Percentiles rank a stretch among this genome's conserved stretches.
These are phyloP conservation scores for Eubasilissa splendida DNA, from an alignment of 2,888 invertebrate species.

Conservation along the genomic window DNA sequence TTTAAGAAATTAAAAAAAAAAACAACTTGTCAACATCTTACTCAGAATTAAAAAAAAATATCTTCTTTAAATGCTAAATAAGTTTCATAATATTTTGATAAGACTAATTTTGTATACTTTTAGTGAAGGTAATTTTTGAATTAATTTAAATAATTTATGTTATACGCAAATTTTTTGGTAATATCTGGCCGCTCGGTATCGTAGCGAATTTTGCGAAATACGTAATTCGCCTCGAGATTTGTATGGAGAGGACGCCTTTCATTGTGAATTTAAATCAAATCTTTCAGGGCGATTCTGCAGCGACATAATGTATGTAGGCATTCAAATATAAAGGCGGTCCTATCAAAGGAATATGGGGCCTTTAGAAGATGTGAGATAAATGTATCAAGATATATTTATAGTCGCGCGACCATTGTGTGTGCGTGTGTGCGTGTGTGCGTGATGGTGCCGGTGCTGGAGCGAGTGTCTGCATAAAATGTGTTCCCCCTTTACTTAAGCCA, in stretches of 20 bases:
- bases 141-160: no score
- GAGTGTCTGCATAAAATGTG: no score
- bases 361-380: conserved; percentile 13
- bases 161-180: no score
- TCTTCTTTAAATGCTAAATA: no score
- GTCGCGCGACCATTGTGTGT: conserved; percentile 2
- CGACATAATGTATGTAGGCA: conserved; percentile 20
- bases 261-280: conserved; percentile 34
- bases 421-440: neutral
- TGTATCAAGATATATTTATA: conserved; percentile 12
- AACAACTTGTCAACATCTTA: no score
- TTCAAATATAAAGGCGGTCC: conserved; percentile 22
- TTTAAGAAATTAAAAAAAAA: no score
- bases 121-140: no score
- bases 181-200: no score
- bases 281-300: conserved; percentile 22
- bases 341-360: conserved; percentile 20
- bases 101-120: no score
- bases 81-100: no score
- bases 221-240: neutral
- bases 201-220: neutral
- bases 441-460: neutral
- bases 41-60: no score
- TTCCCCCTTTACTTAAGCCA: no score
- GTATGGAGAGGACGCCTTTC: conserved; percentile 1